Evolutionary conservation across 2,113 vertebrate genomes (phyloP), one percentile per base, ranked within the genome.

Genomic region (Ochotona princeps): DNA sequence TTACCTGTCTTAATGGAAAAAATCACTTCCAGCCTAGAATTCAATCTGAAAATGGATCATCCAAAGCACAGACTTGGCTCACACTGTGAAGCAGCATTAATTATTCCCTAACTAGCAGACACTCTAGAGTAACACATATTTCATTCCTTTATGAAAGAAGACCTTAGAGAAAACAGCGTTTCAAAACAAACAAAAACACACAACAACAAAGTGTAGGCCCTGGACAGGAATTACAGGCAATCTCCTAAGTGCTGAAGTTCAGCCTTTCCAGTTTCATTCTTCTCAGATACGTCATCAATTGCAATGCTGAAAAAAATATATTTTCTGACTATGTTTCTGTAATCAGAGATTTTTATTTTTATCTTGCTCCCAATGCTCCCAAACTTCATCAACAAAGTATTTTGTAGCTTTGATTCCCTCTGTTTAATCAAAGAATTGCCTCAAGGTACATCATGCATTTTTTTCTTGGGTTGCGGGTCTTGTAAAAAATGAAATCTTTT

Each of bases 151-250:
- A 38, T 23, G 35, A 86, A 38, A 18, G 35, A 86, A 84, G 47
- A 23, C 83, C 74, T 89, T 51, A 79, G 65, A 79, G 85, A 92
- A 92, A 83, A 82, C 51, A 79, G 8, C 61, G 17, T 83, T 94
- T 82, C 83, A 89, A 72, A 83, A 87, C 72, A 21, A 57, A 57
- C 54, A 14, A 57, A 57, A 57, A 57, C 54, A 57, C 5, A 57
- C 54, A 57, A 18, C 54, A 57, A 57, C 14, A 57, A 92, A 93
- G 90, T 44, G 28, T 13, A 30, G 30, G 44, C 63, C 20, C 25
- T 23, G 61, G 72, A 87, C 44, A 67, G 91, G 61, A 94, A 96
- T 93, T 94, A 92, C 82, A 93, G 90, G 78, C 78, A 69, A n/a
- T 26, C 28, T 80, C 17, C 3, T 80, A 87, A 93, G 81, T 92